Base-by-base conservation (phyloP, 2,888 invertebrate genomes). In the Boloria selene region DNA sequence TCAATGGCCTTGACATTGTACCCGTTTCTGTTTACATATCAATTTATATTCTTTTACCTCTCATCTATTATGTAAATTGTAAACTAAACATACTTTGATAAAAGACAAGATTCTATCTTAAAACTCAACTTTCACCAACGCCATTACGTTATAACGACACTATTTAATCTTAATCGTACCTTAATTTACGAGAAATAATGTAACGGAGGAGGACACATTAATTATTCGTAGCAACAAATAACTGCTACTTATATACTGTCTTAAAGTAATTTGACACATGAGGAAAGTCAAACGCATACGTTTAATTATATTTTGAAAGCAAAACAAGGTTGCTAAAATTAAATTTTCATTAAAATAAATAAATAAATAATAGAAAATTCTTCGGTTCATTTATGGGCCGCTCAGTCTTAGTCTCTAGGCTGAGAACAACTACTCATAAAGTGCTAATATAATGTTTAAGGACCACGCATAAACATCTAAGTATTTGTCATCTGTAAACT, bases 1-100 rank as follows among this genome's bases (percentile, higher is more conserved):
- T 88, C 88, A 88, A 78, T 84, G 79, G 84, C 88, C 85, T 86
- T 88, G 88, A 89, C 88, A 88, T 83, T 88, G 88, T 81, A 83
- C 83, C 76, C 79, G 82, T 83, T 84, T 79, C 70, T 79, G 78
- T 81, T 82, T 77, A 80, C 78, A 79, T 77, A 68, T 75, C 79
- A 79, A 80, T 82, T 84, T 76, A 13, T 79, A 80, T 64, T 64
- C 60, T 67, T 63, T 64, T 56, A 61, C 63, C 58, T 61, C 62
- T 50, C 56, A 51, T 64, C 64, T 64, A 64, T 64, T 59, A 64
- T 64, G 59, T 58, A 52, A 59, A 64, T 52, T 64, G 44, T 22
- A 59, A 31, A 59, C 14, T 49, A 38, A 31, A 49, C 47, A 49
- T 38, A 38, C 31, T 38, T 38, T 10, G 31, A 38, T 38, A 38